phyloP scores from a whole-genome alignment of 2,888 invertebrate genomes.

The Rhodophaea formosa region DNA sequence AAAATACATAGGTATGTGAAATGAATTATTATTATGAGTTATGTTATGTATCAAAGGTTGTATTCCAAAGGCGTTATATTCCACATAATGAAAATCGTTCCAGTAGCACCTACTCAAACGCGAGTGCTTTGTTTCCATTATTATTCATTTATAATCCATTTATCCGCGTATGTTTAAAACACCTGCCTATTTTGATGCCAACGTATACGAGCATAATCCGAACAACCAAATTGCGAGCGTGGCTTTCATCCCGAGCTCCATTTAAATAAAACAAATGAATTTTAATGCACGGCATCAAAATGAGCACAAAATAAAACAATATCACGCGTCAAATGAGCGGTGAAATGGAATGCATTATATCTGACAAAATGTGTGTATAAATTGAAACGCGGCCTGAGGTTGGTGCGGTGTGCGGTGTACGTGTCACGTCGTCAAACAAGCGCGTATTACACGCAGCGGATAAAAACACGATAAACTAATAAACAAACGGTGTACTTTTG shows the following conservation, averaged over 20 bases:
- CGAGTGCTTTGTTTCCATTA: not conserved
- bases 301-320: constrained; percentile 20
- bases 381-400: constrained; percentile 3
- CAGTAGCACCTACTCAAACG: not conserved
- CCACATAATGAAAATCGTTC: too few relatives aligned
- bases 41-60: too few relatives aligned
- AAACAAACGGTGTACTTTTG: constrained; percentile 25
- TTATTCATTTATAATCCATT: constrained; percentile 11
- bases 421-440: not conserved
- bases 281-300: constrained; percentile 19
- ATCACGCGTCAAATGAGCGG: constrained; percentile 14
- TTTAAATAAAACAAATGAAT: constrained; percentile 25
- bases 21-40: too few relatives aligned
- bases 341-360: constrained; percentile 20
- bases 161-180: constrained; percentile 3
- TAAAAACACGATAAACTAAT: constrained; percentile 26
- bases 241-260: constrained; percentile 18
- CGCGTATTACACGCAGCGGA: not conserved
- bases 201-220: constrained; percentile 8
- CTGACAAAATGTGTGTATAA: constrained; percentile 10
- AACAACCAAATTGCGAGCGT: constrained; percentile 11
- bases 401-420: not conserved
- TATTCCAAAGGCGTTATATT: too few relatives aligned
- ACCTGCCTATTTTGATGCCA: constrained; percentile 4
- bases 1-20: too few relatives aligned